Base-by-base conservation (phyloP, 2,888 invertebrate genomes). In the Patella ulyssiponensis region DNA sequence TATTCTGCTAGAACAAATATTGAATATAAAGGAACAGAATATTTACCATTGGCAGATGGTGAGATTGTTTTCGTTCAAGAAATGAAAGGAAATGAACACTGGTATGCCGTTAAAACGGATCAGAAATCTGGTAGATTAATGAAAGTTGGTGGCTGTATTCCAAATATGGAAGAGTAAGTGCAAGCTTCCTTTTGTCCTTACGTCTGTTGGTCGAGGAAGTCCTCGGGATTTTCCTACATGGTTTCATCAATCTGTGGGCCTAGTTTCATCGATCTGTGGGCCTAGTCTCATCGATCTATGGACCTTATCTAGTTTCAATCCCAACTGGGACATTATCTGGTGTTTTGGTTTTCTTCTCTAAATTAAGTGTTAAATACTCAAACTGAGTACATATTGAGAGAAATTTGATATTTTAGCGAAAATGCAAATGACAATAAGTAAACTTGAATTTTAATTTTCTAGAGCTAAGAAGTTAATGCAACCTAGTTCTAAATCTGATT, bases 161-260 rank as follows among this genome's bases (percentile, higher is more conserved):
- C 73, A 73, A 73, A 73, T 54, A 52, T 23, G 53, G 54, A 73
- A n/a, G 73, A 73, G 73, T 73, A 73, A 73, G 73, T 52, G 9
- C 9, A 71, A n/a, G 20, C 33, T 20, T 15, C 3, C 20, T 7
- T 64, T 20, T 23, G 4, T 23, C 23, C 44, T 44, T 44, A 44
- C 9, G 3, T 44, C 44, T 44, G 7, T 9, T 44, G 44, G 3
- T 33, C 4, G 7, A 33, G 33, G 0, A 33, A 33, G 33, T 33
- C 33, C 33, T 33, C 33, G 4, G 33, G 33, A 33, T 33, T 5
- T 33, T 5, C 7, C 0, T 0, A 5, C 33, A 4, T 33, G 7
- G 33, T 33, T 33, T 33, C 33, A 33, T 33, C 33, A 0, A 3
- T 0, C 33, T 33, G 5, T 33, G 7, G 33, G 33, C 33, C 33